A percentile compares a stretch with the other conserved stretches of the same genome.
These are phyloP conservation scores for Plusia festucae DNA, from an alignment of 2,888 invertebrate genomes.

Conservation along the genomic window DNA sequence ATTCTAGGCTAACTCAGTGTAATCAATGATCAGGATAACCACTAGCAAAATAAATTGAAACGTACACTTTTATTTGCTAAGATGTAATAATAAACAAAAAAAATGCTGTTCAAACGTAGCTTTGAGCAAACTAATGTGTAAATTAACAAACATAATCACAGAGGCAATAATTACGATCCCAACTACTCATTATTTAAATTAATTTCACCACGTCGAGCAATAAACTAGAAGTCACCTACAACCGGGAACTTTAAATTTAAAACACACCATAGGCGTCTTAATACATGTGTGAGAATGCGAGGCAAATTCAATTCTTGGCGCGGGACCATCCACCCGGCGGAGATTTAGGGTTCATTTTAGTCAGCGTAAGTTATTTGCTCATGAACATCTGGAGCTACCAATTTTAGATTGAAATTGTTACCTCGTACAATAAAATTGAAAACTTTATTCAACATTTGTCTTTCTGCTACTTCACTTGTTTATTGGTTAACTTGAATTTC, in stretches of 20 bases:
- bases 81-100: too few species aligned
- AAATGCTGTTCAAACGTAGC: background rate
- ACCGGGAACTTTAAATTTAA: conserved; percentile 54
- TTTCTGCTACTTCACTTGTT: conserved; percentile 36
- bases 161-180: conserved; percentile 37
- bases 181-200: conserved; percentile 52
- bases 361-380: conserved; percentile 83
- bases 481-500: conserved; percentile 31
- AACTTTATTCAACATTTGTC: conserved; percentile 65
- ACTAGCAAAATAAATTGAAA: too few species aligned
- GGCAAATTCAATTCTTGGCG: conserved; percentile 85
- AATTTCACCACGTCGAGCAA: conserved; percentile 43
- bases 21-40: too few species aligned
- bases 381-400: conserved; percentile 84
- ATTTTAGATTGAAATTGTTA: conserved; percentile 81
- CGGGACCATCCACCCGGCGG: conserved; percentile 75
- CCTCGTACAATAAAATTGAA: conserved; percentile 73
- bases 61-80: too few species aligned
- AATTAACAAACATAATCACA: conserved; percentile 19
- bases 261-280: conserved; percentile 59
- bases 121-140: conserved; percentile 9
- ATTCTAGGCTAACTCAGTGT: too few species aligned
- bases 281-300: conserved; percentile 67
- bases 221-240: conserved; percentile 46
- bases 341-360: conserved; percentile 87